These are phyloP conservation scores for Odontesthes bonariensis DNA, from an alignment of 2,113 vertebrate species.

Conservation along the genomic window DNA sequence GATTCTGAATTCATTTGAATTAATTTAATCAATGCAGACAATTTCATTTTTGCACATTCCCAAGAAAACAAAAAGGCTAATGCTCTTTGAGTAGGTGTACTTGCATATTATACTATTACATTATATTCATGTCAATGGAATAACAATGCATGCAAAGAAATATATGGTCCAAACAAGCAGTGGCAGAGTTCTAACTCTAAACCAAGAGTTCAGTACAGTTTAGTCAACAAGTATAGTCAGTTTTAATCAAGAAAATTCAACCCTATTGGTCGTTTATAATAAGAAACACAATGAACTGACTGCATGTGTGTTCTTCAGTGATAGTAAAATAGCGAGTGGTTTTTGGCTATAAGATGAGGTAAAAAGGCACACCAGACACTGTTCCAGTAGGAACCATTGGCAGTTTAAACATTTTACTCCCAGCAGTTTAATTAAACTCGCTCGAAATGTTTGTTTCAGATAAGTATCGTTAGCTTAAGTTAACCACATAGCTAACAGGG, in stretches of 20 bases:
- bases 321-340: not conserved
- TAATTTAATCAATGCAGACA: no score
- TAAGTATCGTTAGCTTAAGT: not conserved
- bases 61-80: no score
- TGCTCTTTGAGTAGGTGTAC: no score
- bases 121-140: not conserved
- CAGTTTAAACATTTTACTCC: not conserved
- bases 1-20: no score
- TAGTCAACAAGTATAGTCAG: no score
- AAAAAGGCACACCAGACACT: not conserved
- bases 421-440: not conserved
- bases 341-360: not conserved
- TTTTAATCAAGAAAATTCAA: not conserved
- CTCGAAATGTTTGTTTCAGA: not conserved
- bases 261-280: not conserved
- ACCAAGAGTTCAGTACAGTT: no score
- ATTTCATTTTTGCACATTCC: not conserved
- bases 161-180: no score
- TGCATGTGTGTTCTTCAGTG: not conserved
- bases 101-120: not conserved
- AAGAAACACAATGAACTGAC: not conserved
- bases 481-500: not conserved
- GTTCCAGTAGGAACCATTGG: not conserved
- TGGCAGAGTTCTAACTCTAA: no score
- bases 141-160: not conserved